Percentiles rank a stretch among this genome's conserved stretches.
Evolutionary conservation across 2,113 vertebrate genomes (phyloP).

Genomic region (Suncus etruscus): DNA sequence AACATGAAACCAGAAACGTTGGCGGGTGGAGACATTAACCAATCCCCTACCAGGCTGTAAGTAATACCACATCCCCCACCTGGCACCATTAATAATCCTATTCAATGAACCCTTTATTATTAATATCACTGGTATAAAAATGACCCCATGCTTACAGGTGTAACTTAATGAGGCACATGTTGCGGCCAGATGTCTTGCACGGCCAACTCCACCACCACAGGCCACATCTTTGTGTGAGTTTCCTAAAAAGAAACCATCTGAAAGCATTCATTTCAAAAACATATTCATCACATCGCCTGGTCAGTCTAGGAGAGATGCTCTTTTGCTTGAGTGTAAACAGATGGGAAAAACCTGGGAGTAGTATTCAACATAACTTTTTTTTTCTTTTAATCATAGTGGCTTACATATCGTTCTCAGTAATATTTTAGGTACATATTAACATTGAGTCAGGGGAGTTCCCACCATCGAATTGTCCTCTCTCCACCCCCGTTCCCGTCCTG

Average conservation of each 20-base stretch:
- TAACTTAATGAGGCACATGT: slow-evolving; percentile 83
- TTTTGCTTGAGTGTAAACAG: slow-evolving; percentile 83
- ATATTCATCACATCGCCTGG: slow-evolving; percentile 73
- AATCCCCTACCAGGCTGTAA: slow-evolving; percentile 80
- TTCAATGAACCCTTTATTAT: slow-evolving; percentile 83
- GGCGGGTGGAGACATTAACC: slow-evolving; percentile 78
- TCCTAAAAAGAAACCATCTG: slow-evolving; percentile 75
- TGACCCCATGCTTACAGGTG: slow-evolving; percentile 86
- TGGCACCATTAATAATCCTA: slow-evolving; percentile 82
- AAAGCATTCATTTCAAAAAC: slow-evolving; percentile 80
- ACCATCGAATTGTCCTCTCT: no score
- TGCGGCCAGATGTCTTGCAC: slow-evolving; percentile 86
- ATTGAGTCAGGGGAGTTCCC: no score
- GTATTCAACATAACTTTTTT: slow-evolving; percentile 80
- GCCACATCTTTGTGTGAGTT: slow-evolving; percentile 72
- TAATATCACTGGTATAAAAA: slow-evolving; percentile 80
- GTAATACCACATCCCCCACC: slow-evolving; percentile 83
- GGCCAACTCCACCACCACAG: slow-evolving; percentile 68
- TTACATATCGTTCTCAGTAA: no score
- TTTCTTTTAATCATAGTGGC: no score
- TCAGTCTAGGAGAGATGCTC: slow-evolving; percentile 70
- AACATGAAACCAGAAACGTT: slow-evolving; percentile 74
- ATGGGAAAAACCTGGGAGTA: slow-evolving; percentile 83
- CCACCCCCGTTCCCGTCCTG: no score
- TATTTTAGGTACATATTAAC: no score